Evolutionary conservation across 2,888 invertebrate species (phyloP), one percentile per base, ranked within the genome.

Genomic region (Therioaphis trifolii): DNA sequence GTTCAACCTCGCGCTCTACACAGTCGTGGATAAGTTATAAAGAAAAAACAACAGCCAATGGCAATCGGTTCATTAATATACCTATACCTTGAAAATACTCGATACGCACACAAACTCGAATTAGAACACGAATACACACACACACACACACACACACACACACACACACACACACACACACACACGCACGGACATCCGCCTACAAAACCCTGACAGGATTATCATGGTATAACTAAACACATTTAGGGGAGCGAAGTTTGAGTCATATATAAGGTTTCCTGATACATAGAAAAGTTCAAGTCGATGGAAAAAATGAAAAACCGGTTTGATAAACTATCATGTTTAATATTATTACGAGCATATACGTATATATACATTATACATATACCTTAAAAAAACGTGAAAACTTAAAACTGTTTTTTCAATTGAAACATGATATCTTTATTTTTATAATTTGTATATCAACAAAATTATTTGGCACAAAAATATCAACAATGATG

Each of bases 301-400:
- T 24, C 24, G 35, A 61, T 18, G 24, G n/a, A 76, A 76, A 76
- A 76, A 76, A 12, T n/a, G 14, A 76, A 27, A 76, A 76, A 76
- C 76, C 61, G 76, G 76, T 76, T 76, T 15, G 61, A 9, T 1
- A 7, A 14, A n/a, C n/a, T n/a, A n/a, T n/a, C n/a, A n/a, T n/a
- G n/a, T n/a, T n/a, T n/a, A n/a, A n/a, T n/a, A 29, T 63, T 72
- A 52, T 49, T 72, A 72, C 11, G 27, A 11, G 15, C 43, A 18
- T 21, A 15, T 40, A 52, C n/a, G 11, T 0, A 18, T n/a, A 52
- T 52, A n/a, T 12, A 11, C 24, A 71, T n/a, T n/a, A 72, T 18
- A 49, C 46, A 1, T 9, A 46, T 0, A 18, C n/a, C n/a, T n/a
- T n/a, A n/a, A n/a, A n/a, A n/a, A n/a, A n/a, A n/a, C n/a, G n/a